phyloP scores from a whole-genome alignment of 1,140 invertebrate genomes.

The Diabrotica virgifera region DNA sequence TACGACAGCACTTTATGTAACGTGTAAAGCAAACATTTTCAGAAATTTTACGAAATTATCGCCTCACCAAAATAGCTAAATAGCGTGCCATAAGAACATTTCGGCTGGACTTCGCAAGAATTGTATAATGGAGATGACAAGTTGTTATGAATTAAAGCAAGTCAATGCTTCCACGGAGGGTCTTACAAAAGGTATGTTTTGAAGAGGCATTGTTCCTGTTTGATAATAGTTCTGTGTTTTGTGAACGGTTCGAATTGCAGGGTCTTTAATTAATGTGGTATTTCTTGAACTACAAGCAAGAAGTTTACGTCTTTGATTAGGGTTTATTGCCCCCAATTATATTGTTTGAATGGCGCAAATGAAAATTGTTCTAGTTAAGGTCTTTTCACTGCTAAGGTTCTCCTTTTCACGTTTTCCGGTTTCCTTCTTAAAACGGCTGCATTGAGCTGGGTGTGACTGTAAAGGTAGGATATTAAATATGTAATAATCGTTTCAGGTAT shows the following conservation, averaged over 20 bases:
- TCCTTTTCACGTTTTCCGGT: neutral
- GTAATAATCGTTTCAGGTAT: no score
- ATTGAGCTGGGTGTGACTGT: neutral
- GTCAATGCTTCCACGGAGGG: conserved; percentile 4
- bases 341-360: conserved; percentile 6
- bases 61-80: neutral
- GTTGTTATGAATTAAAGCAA: conserved; percentile 11
- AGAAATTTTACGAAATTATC: neutral
- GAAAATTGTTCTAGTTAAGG: neutral
- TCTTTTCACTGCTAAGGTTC: neutral
- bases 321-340: conserved; percentile 12
- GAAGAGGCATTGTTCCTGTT: conserved; percentile 8
- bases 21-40: neutral
- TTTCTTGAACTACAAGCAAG: conserved; percentile 11
- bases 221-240: conserved; percentile 15
- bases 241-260: conserved; percentile 11
- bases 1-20: neutral
- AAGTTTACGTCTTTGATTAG: conserved; percentile 14
- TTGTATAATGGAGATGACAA: conserved; percentile 10
- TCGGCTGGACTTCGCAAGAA: conserved; percentile 3
- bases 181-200: conserved; percentile 10
- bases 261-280: conserved; percentile 17
- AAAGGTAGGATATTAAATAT: no score
- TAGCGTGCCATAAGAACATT: conserved; percentile 6
- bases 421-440: neutral